A percentile compares a stretch with the other conserved stretches of the same genome.
These are phyloP conservation scores for Dicyrtomina minuta DNA, from an alignment of 2,888 invertebrate species.

Conservation along the genomic window DNA sequence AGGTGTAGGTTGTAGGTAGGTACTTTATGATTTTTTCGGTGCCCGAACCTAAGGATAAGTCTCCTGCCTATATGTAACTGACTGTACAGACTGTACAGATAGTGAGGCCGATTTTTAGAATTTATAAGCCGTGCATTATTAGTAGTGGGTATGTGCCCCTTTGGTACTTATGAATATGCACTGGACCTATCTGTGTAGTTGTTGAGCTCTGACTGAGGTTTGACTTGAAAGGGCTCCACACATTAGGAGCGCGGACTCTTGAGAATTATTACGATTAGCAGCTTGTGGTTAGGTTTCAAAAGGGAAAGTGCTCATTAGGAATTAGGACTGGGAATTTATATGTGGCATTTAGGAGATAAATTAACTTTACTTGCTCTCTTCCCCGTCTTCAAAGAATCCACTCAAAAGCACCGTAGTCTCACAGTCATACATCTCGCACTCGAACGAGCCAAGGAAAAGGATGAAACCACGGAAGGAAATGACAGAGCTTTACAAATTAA, in stretches of 20 bases:
- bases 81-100: no score
- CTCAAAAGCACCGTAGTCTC: background rate
- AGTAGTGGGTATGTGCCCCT: no score
- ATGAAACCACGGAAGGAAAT: conserved; percentile 15
- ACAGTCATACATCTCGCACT: background rate
- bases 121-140: no score
- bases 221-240: no score
- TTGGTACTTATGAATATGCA: no score
- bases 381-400: background rate
- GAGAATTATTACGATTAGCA: background rate
- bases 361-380: conserved; percentile 4
- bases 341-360: conserved; percentile 1
- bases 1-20: no score
- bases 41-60: no score
- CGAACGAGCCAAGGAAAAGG: background rate
- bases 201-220: no score
- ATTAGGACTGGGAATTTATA: background rate
- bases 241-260: background rate
- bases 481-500: background rate
- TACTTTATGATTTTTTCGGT: no score
- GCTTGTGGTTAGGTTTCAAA: conserved; percentile 9
- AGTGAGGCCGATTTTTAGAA: no score
- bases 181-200: no score
- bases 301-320: conserved; percentile 19
- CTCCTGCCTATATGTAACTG: no score